A percentile compares a stretch with the other conserved stretches of the same genome.
Evolutionary conservation across 2,888 invertebrate species (phyloP).

Genomic region (Bhutanitis thaidina): DNA sequence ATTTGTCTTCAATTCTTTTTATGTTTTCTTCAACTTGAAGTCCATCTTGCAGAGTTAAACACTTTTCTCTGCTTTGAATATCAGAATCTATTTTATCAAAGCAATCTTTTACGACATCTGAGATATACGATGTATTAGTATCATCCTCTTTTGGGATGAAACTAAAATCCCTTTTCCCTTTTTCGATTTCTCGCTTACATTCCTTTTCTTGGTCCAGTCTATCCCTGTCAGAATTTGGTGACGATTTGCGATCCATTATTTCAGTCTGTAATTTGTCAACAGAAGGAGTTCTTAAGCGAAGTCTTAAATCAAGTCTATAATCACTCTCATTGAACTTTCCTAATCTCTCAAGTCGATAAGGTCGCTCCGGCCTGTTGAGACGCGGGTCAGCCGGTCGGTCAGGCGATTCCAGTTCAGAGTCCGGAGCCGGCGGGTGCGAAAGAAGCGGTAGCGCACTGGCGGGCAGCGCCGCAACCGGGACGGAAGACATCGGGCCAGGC

Average conservation of each 20-base stretch:
- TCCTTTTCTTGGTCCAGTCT: slow-evolving; percentile 36
- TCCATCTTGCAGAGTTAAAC: not conserved
- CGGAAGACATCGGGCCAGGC: slow-evolving; percentile 7
- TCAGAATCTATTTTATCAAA: slow-evolving; percentile 28
- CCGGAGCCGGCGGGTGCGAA: slow-evolving; percentile 8
- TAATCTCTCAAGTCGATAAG: slow-evolving; percentile 34
- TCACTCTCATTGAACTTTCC: slow-evolving; percentile 45
- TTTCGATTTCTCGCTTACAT: slow-evolving; percentile 49
- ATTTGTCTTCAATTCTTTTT: slow-evolving; percentile 18
- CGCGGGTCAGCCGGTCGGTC: slow-evolving; percentile 41
- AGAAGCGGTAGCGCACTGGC: slow-evolving; percentile 10
- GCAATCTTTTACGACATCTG: slow-evolving; percentile 29
- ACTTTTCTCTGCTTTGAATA: slow-evolving; percentile 25
- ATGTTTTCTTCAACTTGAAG: slow-evolving; percentile 10
- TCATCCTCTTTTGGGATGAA: slow-evolving; percentile 28
- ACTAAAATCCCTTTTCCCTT: slow-evolving; percentile 39
- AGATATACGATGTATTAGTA: slow-evolving; percentile 32
- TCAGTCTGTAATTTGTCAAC: slow-evolving; percentile 39
- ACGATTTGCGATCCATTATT: slow-evolving; percentile 33
- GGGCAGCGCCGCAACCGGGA: slow-evolving; percentile 11
- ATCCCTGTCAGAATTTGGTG: slow-evolving; percentile 38
- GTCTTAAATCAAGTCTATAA: slow-evolving; percentile 38
- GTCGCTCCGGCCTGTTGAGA: slow-evolving; percentile 39
- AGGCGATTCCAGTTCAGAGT: slow-evolving; percentile 11
- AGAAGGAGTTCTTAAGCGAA: slow-evolving; percentile 80